A percentile compares a stretch with the other conserved stretches of the same genome.
Conservation (phyloP, 2,888 invertebrate species). For the Pristionchus maxplancki region DNA sequence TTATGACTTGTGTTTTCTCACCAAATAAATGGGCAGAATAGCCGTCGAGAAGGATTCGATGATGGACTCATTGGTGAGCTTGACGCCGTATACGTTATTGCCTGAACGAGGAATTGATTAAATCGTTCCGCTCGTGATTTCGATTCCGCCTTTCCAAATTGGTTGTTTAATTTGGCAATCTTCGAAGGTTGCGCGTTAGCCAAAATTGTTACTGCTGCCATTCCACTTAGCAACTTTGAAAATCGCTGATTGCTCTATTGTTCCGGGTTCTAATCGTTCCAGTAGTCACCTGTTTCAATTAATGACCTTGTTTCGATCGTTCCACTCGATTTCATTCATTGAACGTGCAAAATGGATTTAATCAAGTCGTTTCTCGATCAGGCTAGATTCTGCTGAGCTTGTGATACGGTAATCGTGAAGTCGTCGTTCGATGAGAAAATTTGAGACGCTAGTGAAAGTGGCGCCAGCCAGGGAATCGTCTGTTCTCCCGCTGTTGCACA, state of each 20-base stretch:
- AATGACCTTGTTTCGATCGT: not conserved
- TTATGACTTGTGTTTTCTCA: too few relatives aligned
- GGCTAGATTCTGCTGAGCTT: not conserved
- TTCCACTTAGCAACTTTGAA: not conserved
- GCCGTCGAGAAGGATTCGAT: slow-evolving; percentile 69
- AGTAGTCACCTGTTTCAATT: not conserved
- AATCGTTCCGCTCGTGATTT: too few relatives aligned
- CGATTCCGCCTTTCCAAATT: not conserved
- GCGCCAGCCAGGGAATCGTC: too few relatives aligned
- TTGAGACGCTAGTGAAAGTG: slow-evolving; percentile 16
- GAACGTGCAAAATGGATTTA: not conserved
- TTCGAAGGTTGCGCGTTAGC: not conserved
- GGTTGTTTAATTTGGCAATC: not conserved
- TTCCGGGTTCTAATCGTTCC: not conserved
- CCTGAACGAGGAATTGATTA: slow-evolving; percentile 66
- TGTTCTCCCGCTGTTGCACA: too few relatives aligned
- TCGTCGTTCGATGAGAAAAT: not conserved
- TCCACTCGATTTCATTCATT: not conserved
- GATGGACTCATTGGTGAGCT: slow-evolving; percentile 55
- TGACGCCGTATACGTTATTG: slow-evolving; percentile 74
- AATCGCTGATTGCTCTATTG: not conserved
- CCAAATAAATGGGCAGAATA: slow-evolving; percentile 72
- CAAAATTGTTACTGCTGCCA: not conserved
- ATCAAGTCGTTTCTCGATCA: not conserved
- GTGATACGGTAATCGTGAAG: not conserved